phyloP scores from a whole-genome alignment of 1,140 invertebrate genomes.

The Cotesia chilonis region DNA sequence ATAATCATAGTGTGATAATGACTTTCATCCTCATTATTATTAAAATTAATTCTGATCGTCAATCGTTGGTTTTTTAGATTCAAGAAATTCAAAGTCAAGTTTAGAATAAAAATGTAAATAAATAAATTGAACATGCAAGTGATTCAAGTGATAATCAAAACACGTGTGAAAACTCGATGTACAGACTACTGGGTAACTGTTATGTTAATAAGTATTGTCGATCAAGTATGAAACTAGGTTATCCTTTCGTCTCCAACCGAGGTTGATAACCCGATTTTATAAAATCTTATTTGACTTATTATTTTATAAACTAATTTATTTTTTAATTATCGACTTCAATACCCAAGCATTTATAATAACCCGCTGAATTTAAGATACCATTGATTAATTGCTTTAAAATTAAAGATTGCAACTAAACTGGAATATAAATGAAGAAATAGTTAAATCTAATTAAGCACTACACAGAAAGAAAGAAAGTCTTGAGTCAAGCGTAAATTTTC shows the following conservation, averaged over 20 bases:
- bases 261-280: constrained; percentile 42
- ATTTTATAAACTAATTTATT: not conserved
- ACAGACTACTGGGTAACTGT: constrained; percentile 46
- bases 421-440: no score
- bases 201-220: constrained; percentile 52
- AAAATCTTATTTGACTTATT: constrained; percentile 16
- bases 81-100: not conserved
- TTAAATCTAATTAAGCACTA: not conserved
- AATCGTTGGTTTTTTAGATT: no score
- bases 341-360: not conserved
- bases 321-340: no score
- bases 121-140: constrained; percentile 10
- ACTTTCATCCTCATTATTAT: no score
- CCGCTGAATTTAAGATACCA: not conserved
- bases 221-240: constrained; percentile 45
- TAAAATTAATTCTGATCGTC: no score
- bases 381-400: no score
- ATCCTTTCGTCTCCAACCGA: constrained; percentile 43
- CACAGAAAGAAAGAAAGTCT: not conserved
- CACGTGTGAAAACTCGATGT: constrained; percentile 6
- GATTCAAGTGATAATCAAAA: not conserved
- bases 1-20: not conserved
- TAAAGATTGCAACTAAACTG: no score
- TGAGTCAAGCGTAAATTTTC: no score
- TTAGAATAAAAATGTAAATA: constrained; percentile 12